These are phyloP conservation scores for Ctenosaura bakeri DNA, from an alignment of 2,797 vertebrate species.

Conservation along the genomic window DNA sequence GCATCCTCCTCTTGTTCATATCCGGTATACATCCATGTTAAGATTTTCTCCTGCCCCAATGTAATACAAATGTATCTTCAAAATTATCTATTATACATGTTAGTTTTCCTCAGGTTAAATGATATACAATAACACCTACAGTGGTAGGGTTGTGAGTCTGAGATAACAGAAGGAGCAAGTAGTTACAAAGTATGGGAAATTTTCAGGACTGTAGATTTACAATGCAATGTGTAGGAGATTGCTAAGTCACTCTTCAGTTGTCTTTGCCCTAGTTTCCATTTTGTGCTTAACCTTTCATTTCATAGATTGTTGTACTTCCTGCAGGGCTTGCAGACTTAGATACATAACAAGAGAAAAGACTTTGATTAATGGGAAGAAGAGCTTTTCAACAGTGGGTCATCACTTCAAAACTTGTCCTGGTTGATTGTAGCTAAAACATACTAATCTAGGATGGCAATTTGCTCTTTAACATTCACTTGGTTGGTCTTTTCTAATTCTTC, in stretches of 20 bases:
- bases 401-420: background rate
- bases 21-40: background rate
- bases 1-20: background rate
- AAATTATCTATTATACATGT: background rate
- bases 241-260: background rate
- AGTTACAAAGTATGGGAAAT: background rate
- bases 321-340: background rate
- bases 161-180: accelerated
- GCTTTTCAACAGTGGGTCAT: background rate
- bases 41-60: background rate
- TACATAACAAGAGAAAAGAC: background rate
- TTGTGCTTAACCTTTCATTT: background rate
- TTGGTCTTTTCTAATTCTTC: slow-evolving; percentile 30
- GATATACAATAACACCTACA: background rate
- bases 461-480: slow-evolving; percentile 18
- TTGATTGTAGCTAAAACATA: background rate
- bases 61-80: background rate
- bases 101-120: background rate
- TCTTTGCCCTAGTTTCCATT: background rate
- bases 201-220: background rate
- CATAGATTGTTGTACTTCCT: background rate
- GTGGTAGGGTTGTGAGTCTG: background rate
- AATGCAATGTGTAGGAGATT: background rate
- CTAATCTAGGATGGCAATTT: background rate
- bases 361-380: slow-evolving; percentile 21